Conservation (phyloP, 2,888 invertebrate genomes). For the Resseliella maxima region DNA sequence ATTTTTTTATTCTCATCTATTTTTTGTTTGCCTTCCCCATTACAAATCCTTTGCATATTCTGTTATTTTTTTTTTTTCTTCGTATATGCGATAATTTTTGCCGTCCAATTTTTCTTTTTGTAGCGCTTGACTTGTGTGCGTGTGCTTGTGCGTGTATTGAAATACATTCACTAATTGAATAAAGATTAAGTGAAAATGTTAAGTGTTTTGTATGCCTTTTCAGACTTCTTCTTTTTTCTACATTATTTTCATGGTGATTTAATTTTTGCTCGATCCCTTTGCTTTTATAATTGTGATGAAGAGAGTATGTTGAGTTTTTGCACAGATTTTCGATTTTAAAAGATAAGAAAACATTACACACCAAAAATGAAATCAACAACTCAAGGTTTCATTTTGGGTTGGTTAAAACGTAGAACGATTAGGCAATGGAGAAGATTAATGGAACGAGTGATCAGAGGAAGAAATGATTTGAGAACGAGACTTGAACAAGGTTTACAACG, state of each 20-base stretch:
- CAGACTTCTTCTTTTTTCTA: not conserved
- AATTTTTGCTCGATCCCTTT: not conserved
- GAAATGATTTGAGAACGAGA: not conserved
- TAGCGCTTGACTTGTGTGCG: not conserved
- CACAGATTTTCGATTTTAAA: conserved; percentile 34
- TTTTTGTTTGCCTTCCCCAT: not conserved
- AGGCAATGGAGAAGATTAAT: conserved; percentile 47
- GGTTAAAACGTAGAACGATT: conserved; percentile 50
- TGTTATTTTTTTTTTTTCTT: not conserved
- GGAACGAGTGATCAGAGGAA: not conserved
- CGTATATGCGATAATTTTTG: not conserved
- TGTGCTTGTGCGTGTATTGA: not conserved
- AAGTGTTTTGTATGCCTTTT: conserved; percentile 52
- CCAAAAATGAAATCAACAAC: not conserved
- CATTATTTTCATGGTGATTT: conserved; percentile 37
- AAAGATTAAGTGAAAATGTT: conserved; percentile 54
- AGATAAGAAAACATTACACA: conserved; percentile 55
- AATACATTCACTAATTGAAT: conserved; percentile 53
- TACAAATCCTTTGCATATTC: conserved; percentile 31
- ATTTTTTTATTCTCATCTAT: not conserved
- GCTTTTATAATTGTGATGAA: not conserved
- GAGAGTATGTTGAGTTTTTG: not conserved
- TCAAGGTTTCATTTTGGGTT: conserved; percentile 38
- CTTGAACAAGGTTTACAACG: conserved; percentile 40
- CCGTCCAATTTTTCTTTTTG: not conserved